Conservation (phyloP, 2,888 invertebrate species). For the Andrena praecox region DNA sequence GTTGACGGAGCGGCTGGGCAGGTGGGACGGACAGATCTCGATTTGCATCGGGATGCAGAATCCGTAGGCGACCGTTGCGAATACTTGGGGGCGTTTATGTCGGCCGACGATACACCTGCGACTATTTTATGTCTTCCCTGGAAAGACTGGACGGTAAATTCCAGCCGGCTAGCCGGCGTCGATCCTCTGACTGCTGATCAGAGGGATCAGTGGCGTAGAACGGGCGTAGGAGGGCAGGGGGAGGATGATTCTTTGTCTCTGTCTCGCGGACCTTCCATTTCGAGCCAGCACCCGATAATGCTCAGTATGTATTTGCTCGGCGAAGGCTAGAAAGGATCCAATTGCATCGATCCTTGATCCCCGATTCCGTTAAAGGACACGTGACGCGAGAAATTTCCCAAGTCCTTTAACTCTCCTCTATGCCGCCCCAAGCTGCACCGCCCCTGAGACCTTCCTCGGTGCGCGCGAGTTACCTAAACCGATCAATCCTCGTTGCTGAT, state of each 20-base stretch:
- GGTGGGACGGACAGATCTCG: slow-evolving; percentile 58
- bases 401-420: no score
- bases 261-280: neutral
- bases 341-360: no score
- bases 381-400: no score
- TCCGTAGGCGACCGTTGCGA: slow-evolving; percentile 68
- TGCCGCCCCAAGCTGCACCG: no score
- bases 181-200: slow-evolving; percentile 70
- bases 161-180: slow-evolving; percentile 52
- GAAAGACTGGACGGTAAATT: slow-evolving; percentile 74
- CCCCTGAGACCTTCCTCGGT: no score
- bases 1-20: slow-evolving; percentile 35
- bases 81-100: slow-evolving; percentile 75
- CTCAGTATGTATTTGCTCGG: no score
- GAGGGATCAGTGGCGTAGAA: slow-evolving; percentile 54
- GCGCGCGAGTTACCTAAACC: no score
- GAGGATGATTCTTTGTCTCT: neutral
- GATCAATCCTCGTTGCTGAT: slow-evolving; percentile 2
- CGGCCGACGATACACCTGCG: slow-evolving; percentile 74
- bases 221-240: neutral
- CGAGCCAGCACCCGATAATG: neutral
- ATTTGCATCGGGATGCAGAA: slow-evolving; percentile 75
- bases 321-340: no score
- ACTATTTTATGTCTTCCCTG: slow-evolving; percentile 77
- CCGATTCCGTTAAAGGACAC: no score